Evolutionary conservation across 2,888 invertebrate species (phyloP).

Genomic region (Sisyra nigra): DNA sequence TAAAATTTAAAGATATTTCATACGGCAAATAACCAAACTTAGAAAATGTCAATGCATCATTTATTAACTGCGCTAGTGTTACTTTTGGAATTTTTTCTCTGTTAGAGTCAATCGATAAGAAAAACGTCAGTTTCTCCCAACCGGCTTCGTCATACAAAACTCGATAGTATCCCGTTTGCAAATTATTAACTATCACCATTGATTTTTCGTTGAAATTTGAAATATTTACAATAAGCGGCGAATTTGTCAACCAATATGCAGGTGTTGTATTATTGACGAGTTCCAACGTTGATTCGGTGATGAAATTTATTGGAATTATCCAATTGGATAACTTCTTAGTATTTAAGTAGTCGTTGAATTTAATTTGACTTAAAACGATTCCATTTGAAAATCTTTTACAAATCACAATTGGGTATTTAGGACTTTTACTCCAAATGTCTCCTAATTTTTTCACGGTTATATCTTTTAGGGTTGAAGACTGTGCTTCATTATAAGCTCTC

Average conservation of each 20-base stretch:
- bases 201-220: not conserved
- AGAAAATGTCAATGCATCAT: conserved; percentile 53
- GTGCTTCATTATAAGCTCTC: no score
- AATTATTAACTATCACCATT: not conserved
- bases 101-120: no score
- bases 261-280: not conserved
- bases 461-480: no score
- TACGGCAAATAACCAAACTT: conserved; percentile 38
- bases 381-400: no score
- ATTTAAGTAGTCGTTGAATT: conserved; percentile 17
- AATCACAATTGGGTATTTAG: no score
- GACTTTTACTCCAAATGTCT: no score
- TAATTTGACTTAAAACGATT: no score
- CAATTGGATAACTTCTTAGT: not conserved
- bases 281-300: not conserved
- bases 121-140: no score
- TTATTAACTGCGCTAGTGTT: conserved; percentile 59
- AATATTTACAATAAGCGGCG: not conserved
- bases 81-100: conserved; percentile 29
- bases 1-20: conserved; percentile 34
- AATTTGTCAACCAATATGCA: not conserved
- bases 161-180: conserved; percentile 1
- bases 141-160: no score
- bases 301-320: not conserved
- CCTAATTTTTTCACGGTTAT: no score